phyloP scores from a whole-genome alignment of 2,113 vertebrate genomes.

The Microcebus murinus region DNA sequence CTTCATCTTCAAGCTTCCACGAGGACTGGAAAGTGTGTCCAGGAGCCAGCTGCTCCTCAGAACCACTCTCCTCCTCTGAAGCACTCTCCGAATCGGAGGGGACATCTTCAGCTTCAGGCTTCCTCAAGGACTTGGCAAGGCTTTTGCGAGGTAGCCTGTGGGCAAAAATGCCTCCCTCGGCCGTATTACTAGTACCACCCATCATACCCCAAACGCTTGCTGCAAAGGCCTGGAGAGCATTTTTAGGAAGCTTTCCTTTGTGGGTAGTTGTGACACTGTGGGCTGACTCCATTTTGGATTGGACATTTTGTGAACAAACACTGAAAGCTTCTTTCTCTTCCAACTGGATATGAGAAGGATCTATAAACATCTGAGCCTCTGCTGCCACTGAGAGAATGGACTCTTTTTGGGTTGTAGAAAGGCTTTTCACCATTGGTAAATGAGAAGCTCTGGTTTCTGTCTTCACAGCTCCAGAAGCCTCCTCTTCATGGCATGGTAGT shows the following conservation, averaged over 20 bases:
- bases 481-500: neutral
- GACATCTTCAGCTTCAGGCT: neutral
- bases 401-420: conserved; percentile 1
- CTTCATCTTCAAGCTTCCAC: neutral
- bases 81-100: neutral
- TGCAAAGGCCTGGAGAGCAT: neutral
- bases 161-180: neutral
- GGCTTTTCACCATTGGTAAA: neutral
- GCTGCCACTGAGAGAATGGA: neutral
- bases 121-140: neutral
- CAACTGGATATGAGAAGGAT: neutral
- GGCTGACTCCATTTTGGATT: neutral
- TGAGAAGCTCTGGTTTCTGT: neutral
- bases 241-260: neutral
- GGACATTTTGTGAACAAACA: neutral
- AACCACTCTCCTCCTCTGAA: neutral
- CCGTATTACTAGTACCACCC: too few relatives aligned
- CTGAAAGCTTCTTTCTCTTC: neutral
- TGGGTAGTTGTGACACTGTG: neutral
- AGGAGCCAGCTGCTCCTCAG: neutral
- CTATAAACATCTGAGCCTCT: conserved; percentile 24
- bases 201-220: fast-evolving
- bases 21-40: neutral
- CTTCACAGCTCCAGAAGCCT: neutral
- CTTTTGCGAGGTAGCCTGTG: neutral